Conservation (phyloP, 2,888 invertebrate genomes). For the Dolichopus griseipennis region DNA sequence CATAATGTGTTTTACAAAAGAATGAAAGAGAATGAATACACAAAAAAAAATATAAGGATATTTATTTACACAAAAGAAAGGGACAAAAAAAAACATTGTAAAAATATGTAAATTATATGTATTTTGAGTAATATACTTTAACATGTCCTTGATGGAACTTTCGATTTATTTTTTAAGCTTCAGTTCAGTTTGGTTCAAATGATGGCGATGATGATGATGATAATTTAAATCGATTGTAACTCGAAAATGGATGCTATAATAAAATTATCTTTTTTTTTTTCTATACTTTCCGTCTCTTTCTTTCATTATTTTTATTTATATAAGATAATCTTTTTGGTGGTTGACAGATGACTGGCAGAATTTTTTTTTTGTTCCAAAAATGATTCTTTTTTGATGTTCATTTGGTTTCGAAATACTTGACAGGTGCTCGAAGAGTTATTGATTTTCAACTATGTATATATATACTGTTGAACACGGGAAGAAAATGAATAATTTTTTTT, state of each 20-base stretch:
- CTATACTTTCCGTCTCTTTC: neutral
- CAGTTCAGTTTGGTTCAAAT: no score
- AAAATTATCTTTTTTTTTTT: neutral
- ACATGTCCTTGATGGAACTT: no score
- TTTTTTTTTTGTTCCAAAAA: no score
- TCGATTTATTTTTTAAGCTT: no score
- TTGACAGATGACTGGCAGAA: no score
- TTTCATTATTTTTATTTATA: neutral
- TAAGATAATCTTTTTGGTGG: no score
- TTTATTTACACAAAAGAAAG: neutral
- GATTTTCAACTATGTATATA: neutral
- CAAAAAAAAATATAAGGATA: neutral
- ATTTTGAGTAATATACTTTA: no score
- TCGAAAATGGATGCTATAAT: neutral
- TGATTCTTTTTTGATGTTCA: neutral
- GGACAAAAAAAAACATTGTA: neutral
- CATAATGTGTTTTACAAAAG: no score
- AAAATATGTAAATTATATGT: neutral
- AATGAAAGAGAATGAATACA: no score
- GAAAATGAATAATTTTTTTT: no score
- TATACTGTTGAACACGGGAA: neutral
- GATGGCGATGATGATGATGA: neutral
- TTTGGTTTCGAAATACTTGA: neutral
- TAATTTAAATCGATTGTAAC: neutral
- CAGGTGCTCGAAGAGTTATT: constrained; percentile 6